phyloP scores from a whole-genome alignment of 2,888 invertebrate species.

The Eupithecia tripunctaria region DNA sequence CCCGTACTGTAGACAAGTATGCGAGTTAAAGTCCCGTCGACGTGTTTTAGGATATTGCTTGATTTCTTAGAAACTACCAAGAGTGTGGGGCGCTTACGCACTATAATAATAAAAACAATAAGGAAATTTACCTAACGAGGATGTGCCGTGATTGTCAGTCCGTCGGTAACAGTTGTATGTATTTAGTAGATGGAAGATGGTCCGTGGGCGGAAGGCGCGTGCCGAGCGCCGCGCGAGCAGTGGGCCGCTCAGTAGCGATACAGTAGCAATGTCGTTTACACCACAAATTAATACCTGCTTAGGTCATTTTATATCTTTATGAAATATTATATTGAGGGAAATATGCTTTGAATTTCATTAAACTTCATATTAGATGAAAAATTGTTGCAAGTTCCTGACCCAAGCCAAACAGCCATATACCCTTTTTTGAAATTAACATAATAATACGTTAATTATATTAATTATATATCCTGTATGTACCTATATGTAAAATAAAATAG shows the following conservation, averaged over 20 bases:
- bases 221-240: conserved; percentile 44
- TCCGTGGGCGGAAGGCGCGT: conserved; percentile 52
- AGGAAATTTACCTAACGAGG: background rate
- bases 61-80: too few relatives aligned
- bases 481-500: background rate
- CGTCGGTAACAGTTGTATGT: conserved; percentile 1
- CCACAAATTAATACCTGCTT: conserved; percentile 51
- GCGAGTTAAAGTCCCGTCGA: too few relatives aligned
- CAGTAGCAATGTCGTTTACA: conserved; percentile 56
- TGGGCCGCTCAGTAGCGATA: conserved; percentile 49
- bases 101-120: too few relatives aligned
- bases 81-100: too few relatives aligned
- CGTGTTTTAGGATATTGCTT: too few relatives aligned
- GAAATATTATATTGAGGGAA: background rate
- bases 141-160: background rate
- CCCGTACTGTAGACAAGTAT: too few relatives aligned
- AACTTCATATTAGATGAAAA: background rate
- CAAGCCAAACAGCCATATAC: background rate
- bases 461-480: background rate
- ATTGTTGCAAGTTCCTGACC: background rate
- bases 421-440: background rate
- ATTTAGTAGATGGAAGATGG: conserved; percentile 20
- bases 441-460: background rate
- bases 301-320: background rate
- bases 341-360: background rate